These are phyloP conservation scores for Palythoa heliodiscus DNA, from an alignment of 92 coral and sea anemone species.

Conservation along the genomic window DNA sequence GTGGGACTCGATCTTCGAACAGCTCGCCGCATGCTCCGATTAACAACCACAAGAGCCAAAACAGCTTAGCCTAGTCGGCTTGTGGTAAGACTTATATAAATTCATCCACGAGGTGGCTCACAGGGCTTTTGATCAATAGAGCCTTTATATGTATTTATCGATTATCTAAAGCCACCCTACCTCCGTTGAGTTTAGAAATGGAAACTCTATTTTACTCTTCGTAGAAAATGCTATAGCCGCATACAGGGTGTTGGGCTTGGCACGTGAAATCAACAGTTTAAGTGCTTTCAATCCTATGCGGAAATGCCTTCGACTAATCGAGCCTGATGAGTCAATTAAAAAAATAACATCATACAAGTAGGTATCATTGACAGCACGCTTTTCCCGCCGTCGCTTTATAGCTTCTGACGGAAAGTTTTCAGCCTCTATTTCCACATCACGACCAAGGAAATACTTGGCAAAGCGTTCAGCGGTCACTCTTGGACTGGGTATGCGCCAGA, in stretches of 20 bases:
- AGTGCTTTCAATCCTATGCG: constrained; percentile 41
- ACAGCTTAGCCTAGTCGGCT: too few relatives aligned
- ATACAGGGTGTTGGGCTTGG: constrained; percentile 34
- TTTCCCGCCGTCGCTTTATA: not conserved
- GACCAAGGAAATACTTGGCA: constrained; percentile 1
- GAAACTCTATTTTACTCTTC: constrained; percentile 45
- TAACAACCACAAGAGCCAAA: too few relatives aligned
- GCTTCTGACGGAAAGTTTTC: not conserved
- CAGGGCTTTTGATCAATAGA: too few relatives aligned
- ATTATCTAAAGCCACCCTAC: not conserved
- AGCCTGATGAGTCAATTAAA: constrained; percentile 58
- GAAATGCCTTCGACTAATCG: constrained; percentile 46
- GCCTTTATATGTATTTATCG: too few relatives aligned
- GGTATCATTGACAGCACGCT: not conserved
- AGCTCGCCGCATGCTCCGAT: too few relatives aligned
- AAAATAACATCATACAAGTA: constrained; percentile 48
- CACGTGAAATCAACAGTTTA: constrained; percentile 34
- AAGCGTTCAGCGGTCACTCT: constrained; percentile 10
- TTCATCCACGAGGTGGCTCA: too few relatives aligned
- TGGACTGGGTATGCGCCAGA: constrained; percentile 10
- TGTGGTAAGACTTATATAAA: too few relatives aligned
- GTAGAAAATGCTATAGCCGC: constrained; percentile 60
- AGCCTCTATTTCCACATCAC: not conserved
- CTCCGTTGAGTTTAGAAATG: constrained; percentile 17
- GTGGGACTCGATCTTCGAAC: too few relatives aligned